A percentile compares a stretch with the other conserved stretches of the same genome.
These are phyloP conservation scores for Lypha dubia DNA, from an alignment of 2,888 invertebrate species.

Conservation along the genomic window DNA sequence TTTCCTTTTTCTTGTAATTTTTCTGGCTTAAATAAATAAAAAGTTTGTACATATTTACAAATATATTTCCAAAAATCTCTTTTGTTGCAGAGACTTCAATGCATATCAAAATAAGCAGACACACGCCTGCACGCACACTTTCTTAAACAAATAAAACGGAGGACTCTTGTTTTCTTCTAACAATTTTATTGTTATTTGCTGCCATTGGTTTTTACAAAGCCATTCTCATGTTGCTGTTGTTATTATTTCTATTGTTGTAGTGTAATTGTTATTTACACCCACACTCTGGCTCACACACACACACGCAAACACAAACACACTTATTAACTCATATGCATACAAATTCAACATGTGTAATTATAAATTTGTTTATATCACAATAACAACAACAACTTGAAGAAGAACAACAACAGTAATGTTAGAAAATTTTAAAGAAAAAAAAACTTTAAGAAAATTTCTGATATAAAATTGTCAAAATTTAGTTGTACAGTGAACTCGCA, in stretches of 20 bases:
- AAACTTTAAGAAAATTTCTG: too few species aligned
- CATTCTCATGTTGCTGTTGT: conserved; percentile 39
- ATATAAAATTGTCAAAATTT: too few species aligned
- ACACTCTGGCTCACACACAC: neutral
- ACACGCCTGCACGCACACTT: neutral
- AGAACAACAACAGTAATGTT: neutral
- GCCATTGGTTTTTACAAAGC: conserved; percentile 18
- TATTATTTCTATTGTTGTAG: conserved; percentile 33
- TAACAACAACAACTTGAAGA: neutral
- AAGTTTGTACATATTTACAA: conserved; percentile 26
- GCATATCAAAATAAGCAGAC: neutral
- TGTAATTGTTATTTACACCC: conserved; percentile 63
- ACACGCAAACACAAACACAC: neutral
- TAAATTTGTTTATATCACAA: neutral
- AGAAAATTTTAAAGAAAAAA: too few species aligned
- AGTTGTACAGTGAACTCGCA: too few species aligned
- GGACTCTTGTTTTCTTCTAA: conserved; percentile 8
- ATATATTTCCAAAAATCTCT: neutral
- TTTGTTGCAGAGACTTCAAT: neutral
- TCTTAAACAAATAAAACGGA: conserved; percentile 1
- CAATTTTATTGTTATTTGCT: conserved; percentile 20
- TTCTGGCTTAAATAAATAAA: conserved; percentile 10
- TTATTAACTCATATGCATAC: neutral
- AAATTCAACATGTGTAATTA: conserved; percentile 45
- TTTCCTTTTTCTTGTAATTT: conserved; percentile 2